Percentiles rank a stretch among this genome's conserved stretches.
phyloP scores from a whole-genome alignment of 2,113 vertebrate genomes.

The Dromiciops gliroides region DNA sequence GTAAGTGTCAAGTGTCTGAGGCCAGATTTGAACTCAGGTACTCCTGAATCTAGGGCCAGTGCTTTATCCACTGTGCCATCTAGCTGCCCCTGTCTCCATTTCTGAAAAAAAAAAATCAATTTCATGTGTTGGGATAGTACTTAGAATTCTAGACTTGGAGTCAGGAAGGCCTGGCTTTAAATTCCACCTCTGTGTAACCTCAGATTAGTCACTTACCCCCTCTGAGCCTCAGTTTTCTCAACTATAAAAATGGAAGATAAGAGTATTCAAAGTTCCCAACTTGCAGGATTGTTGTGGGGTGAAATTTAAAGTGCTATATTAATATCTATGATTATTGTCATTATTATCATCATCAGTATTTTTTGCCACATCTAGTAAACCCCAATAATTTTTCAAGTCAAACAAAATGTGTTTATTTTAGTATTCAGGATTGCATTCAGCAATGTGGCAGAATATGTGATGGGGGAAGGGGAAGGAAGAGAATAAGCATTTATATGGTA shows the following conservation, averaged over 20 bases:
- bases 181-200: neutral
- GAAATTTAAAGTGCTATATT: neutral
- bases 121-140: neutral
- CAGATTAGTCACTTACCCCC: neutral
- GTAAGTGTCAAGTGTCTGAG: too few relatives aligned
- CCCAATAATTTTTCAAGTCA: neutral
- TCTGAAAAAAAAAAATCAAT: constrained; percentile 14
- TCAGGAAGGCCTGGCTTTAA: neutral
- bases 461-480: neutral
- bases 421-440: neutral
- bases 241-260: neutral
- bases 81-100: too few relatives aligned
- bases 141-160: neutral
- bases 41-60: too few relatives aligned
- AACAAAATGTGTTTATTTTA: neutral
- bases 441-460: neutral
- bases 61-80: too few relatives aligned
- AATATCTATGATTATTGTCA: neutral
- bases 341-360: neutral
- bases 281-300: neutral
- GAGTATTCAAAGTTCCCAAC: neutral
- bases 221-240: neutral
- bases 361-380: neutral
- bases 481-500: neutral
- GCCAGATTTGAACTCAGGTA: too few relatives aligned